Evolutionary conservation across 2,797 vertebrate species (phyloP), one percentile per base, ranked within the genome.

Genomic region (Paedocypris micromegethes): DNA sequence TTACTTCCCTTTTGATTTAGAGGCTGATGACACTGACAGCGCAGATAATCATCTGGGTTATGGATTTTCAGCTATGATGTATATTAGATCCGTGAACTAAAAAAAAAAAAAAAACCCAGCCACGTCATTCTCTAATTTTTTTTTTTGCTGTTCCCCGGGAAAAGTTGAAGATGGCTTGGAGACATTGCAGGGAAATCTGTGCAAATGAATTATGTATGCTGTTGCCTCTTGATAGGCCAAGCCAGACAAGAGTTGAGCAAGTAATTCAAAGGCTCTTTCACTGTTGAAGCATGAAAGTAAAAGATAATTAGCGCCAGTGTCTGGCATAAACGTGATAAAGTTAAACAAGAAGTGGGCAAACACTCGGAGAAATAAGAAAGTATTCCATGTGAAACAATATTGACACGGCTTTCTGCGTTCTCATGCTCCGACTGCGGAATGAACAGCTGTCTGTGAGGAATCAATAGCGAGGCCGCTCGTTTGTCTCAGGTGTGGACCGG

Each of bases 191-290:
- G 54, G 58, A 69, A 74, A 62, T 60, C 57, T 57, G 72, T 75
- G 58, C 38, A 72, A 69, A 73, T 77, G 45, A 73, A 77, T 74
- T 72, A 78, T 72, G 71, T 65, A 76, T 69, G 55, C 58, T 70
- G 66, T 51, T 66, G 70, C 50, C 61, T 75, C 63, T 56, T 70
- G 77, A 74, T 72, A 77, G 70, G 64, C 72, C 57, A 58, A 74
- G 52, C 70, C 52, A 75, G 75, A 77, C 66, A 69, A 76, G 55
- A 74, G 59, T 73, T 66, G 70, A 75, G 65, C 61, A 70, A 71
- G 68, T 71, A 81, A 79, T 80, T 78, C 65, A 75, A 77, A 73
- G 61, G 58, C 59, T 64, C 50, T 73, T 49, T 73, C 60, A 54
- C 58, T 70, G 68, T 75, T 73, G 75, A 76, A 64, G 61, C 60